These are phyloP conservation scores for Pseudochirops corinnae DNA, from an alignment of 2,797 vertebrate species.

Conservation along the genomic window DNA sequence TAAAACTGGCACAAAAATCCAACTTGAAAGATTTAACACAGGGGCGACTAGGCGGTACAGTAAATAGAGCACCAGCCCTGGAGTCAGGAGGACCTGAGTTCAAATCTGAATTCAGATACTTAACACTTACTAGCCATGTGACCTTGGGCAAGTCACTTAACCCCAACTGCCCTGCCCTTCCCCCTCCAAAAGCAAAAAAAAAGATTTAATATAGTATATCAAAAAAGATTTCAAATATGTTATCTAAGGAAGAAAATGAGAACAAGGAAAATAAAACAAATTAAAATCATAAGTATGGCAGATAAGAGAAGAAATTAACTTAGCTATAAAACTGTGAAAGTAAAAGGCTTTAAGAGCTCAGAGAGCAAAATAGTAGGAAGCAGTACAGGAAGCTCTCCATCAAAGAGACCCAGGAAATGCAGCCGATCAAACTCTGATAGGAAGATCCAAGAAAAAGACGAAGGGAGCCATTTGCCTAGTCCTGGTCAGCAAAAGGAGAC, in stretches of 20 bases:
- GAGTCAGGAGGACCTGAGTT: no score
- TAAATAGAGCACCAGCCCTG: no score
- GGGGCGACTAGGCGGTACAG: background rate
- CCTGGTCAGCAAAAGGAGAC: background rate
- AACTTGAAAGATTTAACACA: background rate
- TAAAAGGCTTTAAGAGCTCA: background rate
- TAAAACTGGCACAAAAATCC: background rate
- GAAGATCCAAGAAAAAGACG: background rate
- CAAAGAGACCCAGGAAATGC: background rate
- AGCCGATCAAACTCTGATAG: background rate
- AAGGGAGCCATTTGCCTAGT: background rate
- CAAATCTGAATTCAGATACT: no score
- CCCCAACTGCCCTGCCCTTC: no score
- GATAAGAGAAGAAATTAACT: background rate
- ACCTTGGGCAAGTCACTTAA: no score
- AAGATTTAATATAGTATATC: background rate
- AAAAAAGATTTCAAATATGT: background rate
- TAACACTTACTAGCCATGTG: no score
- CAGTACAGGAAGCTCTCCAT: background rate
- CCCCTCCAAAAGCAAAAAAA: no score
- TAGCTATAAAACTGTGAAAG: background rate
- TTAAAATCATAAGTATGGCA: background rate
- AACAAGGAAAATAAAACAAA: background rate
- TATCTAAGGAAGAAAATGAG: background rate
- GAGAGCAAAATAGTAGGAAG: background rate